Evolutionary conservation across 2,888 invertebrate species (phyloP).

Genomic region (Nudaria mundana): DNA sequence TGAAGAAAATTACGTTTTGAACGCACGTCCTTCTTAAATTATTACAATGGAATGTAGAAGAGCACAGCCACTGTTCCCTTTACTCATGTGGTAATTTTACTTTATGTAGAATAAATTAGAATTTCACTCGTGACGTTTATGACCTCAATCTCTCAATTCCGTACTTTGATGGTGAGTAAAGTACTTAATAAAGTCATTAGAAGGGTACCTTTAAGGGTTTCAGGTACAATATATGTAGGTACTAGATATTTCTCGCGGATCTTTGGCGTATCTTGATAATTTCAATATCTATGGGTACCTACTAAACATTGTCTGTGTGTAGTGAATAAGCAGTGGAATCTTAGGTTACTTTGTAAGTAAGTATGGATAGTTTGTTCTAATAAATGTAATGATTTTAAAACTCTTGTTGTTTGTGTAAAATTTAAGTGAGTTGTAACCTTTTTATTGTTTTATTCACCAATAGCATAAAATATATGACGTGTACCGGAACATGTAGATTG

Average conservation of each 20-base stretch:
- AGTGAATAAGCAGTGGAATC: too few relatives aligned
- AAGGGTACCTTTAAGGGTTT: neutral
- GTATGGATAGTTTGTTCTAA: too few relatives aligned
- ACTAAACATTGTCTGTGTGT: too few relatives aligned
- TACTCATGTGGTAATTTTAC: conserved; percentile 6
- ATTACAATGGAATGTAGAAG: neutral
- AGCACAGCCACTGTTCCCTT: neutral
- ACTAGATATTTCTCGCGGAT: too few relatives aligned
- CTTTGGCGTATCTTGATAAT: too few relatives aligned
- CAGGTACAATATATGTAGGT: neutral
- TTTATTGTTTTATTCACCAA: too few relatives aligned
- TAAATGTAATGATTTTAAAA: too few relatives aligned
- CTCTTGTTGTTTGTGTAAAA: too few relatives aligned
- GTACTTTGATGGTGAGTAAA: neutral
- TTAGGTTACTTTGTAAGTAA: too few relatives aligned
- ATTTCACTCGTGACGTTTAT: conserved; percentile 1
- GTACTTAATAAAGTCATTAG: neutral
- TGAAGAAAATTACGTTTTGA: conserved; percentile 26
- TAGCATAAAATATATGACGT: too few relatives aligned
- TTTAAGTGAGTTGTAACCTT: too few relatives aligned
- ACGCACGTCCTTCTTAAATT: conserved; percentile 14
- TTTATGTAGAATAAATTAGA: conserved; percentile 5
- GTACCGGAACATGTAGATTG: conserved; percentile 16
- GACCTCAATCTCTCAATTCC: neutral
- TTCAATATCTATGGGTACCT: too few relatives aligned